Evolutionary conservation across 2,888 invertebrate genomes (phyloP), one percentile per base, ranked within the genome.

Genomic region (Mylabris sibirica): DNA sequence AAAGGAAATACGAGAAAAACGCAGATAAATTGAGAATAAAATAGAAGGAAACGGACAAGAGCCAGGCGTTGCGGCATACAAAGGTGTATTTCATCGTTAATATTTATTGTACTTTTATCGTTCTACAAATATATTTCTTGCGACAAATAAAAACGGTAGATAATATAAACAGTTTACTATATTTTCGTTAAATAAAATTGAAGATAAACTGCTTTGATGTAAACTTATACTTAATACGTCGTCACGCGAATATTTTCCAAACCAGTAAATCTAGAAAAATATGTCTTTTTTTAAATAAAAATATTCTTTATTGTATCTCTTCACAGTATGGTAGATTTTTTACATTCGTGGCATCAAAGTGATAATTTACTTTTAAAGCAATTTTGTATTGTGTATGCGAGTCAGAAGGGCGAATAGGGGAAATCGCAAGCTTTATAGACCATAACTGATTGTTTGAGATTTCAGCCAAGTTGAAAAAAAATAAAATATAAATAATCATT

Each of bases 51-150:
- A 57, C 57, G 3, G 24, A 24, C 57, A 57, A 57, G 57, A 57
- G 24, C 11, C 24, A 12, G 53, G 20, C 22, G 17, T 0, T 30
- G 22, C 22, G n/a, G n/a, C 20, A n/a, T n/a, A 26, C 57, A 35
- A 41, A 60, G 66, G 69, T 66, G 66, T 44, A 49, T 59, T 64
- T 60, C 59, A 53, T 53, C 53, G 53, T 68, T 68, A 64, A 62
- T 69, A 66, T 69, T 69, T 69, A 69, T 66, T 44, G 35, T 35
- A 6, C 35, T 11, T 69, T 69, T 69, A 69, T 66, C 34, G 35
- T 35, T 35, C 35, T 11, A 38, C 38, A 38, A 14, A 64, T 41
- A 57, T 35, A 64, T 69, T 66, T 63, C 63, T 64, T 63, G 59
- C 20, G 30, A 30, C 1, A 5, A 17, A 44, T 17, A 44, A 44